phyloP scores from a whole-genome alignment of 2,888 invertebrate genomes.

The Calephelis perditalis region DNA sequence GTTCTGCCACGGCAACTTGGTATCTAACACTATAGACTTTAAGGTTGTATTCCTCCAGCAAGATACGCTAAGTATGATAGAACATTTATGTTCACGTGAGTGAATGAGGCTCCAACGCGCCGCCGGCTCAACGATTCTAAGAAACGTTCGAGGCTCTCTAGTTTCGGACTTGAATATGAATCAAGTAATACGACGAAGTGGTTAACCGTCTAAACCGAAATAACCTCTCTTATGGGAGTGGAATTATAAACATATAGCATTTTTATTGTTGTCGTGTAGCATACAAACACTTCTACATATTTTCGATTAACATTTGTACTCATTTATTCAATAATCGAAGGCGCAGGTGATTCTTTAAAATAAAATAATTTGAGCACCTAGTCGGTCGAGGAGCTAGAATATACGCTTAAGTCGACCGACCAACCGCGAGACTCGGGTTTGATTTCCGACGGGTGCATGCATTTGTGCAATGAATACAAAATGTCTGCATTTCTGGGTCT shows the following conservation, averaged over 20 bases:
- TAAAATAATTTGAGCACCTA: too few species aligned
- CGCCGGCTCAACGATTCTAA: conserved; percentile 72
- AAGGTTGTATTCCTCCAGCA: conserved; percentile 45
- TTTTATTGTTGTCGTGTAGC: not conserved
- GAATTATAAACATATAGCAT: conserved; percentile 4
- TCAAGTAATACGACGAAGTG: conserved; percentile 50
- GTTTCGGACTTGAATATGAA: conserved; percentile 72
- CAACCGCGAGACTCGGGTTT: too few species aligned
- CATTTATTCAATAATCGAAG: too few species aligned
- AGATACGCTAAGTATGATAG: conserved; percentile 56
- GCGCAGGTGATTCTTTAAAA: too few species aligned
- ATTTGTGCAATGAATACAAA: too few species aligned
- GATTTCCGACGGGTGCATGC: too few species aligned
- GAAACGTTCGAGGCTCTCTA: conserved; percentile 71
- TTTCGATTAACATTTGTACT: too few species aligned
- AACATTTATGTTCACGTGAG: conserved; percentile 76
- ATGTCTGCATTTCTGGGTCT: too few species aligned
- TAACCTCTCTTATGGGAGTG: conserved; percentile 8
- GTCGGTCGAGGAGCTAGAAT: too few species aligned
- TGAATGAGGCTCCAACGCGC: conserved; percentile 74
- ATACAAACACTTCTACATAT: too few species aligned
- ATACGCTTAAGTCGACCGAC: too few species aligned
- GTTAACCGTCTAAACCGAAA: conserved; percentile 38
- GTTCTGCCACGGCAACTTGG: conserved; percentile 52
- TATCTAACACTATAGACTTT: conserved; percentile 45